phyloP scores from a whole-genome alignment of 2,113 vertebrate genomes.

The Bungarus multicinctus region DNA sequence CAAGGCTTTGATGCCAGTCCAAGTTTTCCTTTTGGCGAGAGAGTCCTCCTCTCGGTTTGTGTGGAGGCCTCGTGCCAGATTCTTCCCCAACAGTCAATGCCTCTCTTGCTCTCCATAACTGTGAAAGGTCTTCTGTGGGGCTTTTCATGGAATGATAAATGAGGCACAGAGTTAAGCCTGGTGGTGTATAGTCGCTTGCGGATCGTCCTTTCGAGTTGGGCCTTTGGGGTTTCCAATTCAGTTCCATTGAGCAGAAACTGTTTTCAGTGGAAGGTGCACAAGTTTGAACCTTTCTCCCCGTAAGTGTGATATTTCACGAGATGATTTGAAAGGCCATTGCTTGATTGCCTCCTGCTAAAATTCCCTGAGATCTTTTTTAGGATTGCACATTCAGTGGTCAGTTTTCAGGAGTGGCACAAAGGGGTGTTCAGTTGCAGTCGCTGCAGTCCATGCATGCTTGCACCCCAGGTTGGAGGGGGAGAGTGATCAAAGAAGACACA shows the following conservation, averaged over 20 bases:
- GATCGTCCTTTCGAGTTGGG: too few species aligned
- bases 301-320: neutral
- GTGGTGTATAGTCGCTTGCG: accelerated
- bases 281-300: neutral
- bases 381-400: neutral
- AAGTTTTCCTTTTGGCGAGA: neutral
- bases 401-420: neutral
- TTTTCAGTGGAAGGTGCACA: neutral
- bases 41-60: neutral
- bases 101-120: neutral
- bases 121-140: neutral
- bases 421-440: neutral
- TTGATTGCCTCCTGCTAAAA: neutral
- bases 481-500: neutral
- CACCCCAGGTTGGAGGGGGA: neutral
- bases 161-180: neutral
- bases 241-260: neutral
- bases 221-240: neutral
- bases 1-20: neutral
- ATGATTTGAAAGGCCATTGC: neutral
- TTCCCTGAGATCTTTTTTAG: neutral
- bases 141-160: too few species aligned
- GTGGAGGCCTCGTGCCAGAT: neutral
- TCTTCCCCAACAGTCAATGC: neutral
- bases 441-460: neutral